Percentiles rank a stretch among this genome's conserved stretches.
Conservation (phyloP, 2,113 vertebrate genomes). For the Ammodytes marinus region DNA sequence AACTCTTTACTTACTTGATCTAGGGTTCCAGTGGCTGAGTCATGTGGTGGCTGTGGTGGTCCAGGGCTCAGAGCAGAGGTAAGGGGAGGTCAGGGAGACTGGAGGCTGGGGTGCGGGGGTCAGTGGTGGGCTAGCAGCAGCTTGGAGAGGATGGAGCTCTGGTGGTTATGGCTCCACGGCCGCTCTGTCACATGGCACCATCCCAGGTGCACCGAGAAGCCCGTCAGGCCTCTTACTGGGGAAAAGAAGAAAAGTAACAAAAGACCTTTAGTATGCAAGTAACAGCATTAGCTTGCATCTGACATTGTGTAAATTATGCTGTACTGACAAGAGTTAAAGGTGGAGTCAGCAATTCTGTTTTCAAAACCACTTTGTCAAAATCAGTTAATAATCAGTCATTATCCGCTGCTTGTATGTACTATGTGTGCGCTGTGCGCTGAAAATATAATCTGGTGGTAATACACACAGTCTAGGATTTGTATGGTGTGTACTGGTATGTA, state of each 20-base stretch:
- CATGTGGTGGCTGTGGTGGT: slow-evolving; percentile 76
- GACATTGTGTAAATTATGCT: neutral
- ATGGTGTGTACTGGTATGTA: no score
- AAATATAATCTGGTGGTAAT: no score
- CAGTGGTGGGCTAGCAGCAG: slow-evolving; percentile 39
- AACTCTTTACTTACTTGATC: slow-evolving; percentile 70
- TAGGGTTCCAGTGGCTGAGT: slow-evolving; percentile 74
- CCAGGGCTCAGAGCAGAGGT: slow-evolving; percentile 66
- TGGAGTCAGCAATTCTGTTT: neutral
- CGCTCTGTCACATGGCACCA: slow-evolving; percentile 80
- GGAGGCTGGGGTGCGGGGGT: neutral
- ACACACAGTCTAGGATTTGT: no score
- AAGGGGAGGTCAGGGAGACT: slow-evolving; percentile 19
- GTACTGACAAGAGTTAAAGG: neutral
- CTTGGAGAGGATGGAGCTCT: slow-evolving; percentile 36
- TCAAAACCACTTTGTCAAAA: no score
- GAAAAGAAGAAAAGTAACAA: neutral
- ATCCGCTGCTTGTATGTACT: no score
- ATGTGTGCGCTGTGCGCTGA: no score
- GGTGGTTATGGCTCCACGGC: slow-evolving; percentile 73
- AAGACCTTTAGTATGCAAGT: neutral
- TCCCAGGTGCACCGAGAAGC: slow-evolving; percentile 73
- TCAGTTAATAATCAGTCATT: no score
- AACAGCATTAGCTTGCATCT: neutral
- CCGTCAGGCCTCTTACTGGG: slow-evolving; percentile 50